Evolutionary conservation across 2,888 invertebrate genomes (phyloP).

Genomic region (Cephus runcator): DNA sequence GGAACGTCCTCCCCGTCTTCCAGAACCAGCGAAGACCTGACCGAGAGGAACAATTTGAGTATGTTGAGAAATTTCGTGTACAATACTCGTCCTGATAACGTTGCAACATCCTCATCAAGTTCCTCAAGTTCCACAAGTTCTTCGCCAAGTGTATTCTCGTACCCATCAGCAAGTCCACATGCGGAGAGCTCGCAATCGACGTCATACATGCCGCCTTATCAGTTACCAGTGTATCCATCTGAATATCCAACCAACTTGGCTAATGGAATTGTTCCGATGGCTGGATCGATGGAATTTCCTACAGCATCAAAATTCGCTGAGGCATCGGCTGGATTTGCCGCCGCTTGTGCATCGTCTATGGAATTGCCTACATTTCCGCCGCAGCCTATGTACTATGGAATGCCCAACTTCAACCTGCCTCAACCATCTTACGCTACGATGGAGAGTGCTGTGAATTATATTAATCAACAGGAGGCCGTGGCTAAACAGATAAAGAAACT

Average conservation of each 20-base stretch:
- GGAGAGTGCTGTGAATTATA: conserved; percentile 46
- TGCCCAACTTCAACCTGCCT: conserved; percentile 11
- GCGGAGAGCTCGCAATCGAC: neutral
- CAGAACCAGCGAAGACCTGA: conserved; percentile 8
- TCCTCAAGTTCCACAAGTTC: conserved; percentile 5
- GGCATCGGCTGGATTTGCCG: neutral
- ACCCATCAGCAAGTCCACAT: neutral
- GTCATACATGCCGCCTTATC: conserved; percentile 10
- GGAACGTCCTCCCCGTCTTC: neutral
- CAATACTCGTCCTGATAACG: conserved; percentile 6
- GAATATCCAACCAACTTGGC: conserved; percentile 16
- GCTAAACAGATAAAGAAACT: conserved; percentile 71
- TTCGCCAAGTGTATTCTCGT: neutral
- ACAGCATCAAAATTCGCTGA: neutral
- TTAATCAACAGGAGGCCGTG: conserved; percentile 49
- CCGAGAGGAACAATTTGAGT: conserved; percentile 25
- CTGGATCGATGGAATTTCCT: neutral
- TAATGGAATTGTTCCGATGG: neutral
- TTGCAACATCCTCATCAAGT: conserved; percentile 1
- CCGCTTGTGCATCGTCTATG: conserved; percentile 5
- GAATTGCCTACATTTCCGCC: neutral
- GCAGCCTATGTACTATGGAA: neutral
- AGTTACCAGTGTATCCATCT: conserved; percentile 17
- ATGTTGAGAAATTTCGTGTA: conserved; percentile 31
- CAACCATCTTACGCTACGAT: conserved; percentile 27